A percentile compares a stretch with the other conserved stretches of the same genome.
Evolutionary conservation across 1,140 invertebrate genomes (phyloP).

Genomic region (Drosophila pruinosa): DNA sequence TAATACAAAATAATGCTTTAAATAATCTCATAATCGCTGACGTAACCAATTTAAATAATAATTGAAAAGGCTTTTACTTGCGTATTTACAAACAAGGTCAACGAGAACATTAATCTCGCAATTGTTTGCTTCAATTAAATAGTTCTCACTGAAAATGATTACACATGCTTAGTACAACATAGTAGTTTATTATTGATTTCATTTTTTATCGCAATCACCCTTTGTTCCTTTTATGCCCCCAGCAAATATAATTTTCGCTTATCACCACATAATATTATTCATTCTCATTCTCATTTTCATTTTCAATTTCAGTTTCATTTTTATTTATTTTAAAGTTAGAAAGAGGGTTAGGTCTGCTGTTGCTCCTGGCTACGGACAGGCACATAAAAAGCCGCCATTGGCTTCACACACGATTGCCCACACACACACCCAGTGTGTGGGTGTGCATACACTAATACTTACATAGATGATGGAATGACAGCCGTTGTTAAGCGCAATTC

Average conservation of each 20-base stretch:
- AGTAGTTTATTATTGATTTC: constrained; percentile 1
- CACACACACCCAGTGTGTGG: constrained; percentile 5
- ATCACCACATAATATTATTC: constrained; percentile 19
- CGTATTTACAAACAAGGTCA: neutral
- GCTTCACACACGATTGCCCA: constrained; percentile 37
- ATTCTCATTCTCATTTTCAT: constrained; percentile 21
- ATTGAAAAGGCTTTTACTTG: neutral
- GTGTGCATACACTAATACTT: neutral
- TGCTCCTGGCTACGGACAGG: neutral
- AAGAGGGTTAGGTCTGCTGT: neutral
- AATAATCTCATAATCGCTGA: too few relatives aligned
- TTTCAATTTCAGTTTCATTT: constrained; percentile 19
- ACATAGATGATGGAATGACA: constrained; percentile 28
- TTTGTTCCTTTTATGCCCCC: neutral
- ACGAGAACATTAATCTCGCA: neutral
- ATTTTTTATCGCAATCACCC: neutral
- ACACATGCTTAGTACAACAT: neutral
- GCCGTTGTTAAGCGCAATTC: constrained; percentile 50
- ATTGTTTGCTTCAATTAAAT: neutral
- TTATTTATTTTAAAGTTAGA: constrained; percentile 30
- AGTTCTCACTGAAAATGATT: too few relatives aligned
- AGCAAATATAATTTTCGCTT: constrained; percentile 8
- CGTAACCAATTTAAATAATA: too few relatives aligned
- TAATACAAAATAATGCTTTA: too few relatives aligned
- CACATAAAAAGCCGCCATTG: constrained; percentile 2